These are phyloP conservation scores for Nephotettix cincticeps DNA, from an alignment of 1,140 invertebrate species.

Conservation along the genomic window DNA sequence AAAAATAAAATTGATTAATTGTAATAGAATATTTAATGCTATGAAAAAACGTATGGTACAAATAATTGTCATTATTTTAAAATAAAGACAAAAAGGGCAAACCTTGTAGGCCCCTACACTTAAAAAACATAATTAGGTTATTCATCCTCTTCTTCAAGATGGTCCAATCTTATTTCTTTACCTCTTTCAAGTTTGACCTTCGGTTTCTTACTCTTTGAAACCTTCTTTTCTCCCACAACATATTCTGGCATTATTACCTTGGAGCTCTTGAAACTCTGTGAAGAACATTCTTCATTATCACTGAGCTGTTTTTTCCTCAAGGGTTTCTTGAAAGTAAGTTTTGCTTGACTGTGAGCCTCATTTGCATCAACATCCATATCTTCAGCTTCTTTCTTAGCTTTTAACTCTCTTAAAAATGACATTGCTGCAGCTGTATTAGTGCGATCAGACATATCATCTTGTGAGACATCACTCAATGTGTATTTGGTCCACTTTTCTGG, in stretches of 20 bases:
- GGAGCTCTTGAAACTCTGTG: conserved; percentile 57
- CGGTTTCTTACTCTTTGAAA: conserved; percentile 44
- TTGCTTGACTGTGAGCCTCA: conserved; percentile 32
- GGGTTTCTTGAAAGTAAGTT: conserved; percentile 39
- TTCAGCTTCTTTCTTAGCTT: conserved; percentile 52
- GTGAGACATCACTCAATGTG: conserved; percentile 65
- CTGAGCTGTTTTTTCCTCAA: conserved; percentile 43
- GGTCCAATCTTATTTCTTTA: conserved; percentile 33
- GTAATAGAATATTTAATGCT: too few species aligned
- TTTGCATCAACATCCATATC: conserved; percentile 41
- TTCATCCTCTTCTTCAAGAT: conserved; percentile 35
- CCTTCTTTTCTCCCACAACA: conserved; percentile 67
- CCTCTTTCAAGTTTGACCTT: conserved; percentile 12
- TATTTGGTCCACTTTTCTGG: conserved; percentile 78
- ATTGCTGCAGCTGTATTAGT: conserved; percentile 71
- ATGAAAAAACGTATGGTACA: too few species aligned
- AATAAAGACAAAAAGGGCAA: too few species aligned
- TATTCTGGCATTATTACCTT: conserved; percentile 78
- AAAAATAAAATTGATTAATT: too few species aligned
- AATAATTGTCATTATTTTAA: too few species aligned
- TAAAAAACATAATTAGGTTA: too few species aligned
- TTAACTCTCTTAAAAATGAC: conserved; percentile 65
- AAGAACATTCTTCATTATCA: conserved; percentile 44
- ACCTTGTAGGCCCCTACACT: too few species aligned
- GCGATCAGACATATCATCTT: conserved; percentile 68